phyloP scores from a whole-genome alignment of 2,797 vertebrate genomes.

The Lophius americanus region DNA sequence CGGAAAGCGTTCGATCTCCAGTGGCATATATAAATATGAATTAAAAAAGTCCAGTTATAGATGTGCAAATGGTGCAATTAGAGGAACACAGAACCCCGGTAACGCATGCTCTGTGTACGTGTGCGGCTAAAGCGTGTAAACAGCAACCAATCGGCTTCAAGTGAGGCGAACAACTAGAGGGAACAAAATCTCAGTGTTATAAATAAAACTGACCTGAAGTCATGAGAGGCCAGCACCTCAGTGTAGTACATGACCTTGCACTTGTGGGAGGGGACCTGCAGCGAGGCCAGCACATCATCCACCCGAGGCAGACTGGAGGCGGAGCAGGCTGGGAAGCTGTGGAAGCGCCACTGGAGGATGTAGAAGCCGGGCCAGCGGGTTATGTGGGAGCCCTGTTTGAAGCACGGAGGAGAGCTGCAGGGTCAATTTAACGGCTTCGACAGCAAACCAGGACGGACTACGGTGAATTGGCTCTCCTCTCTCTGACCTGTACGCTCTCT shows the following conservation, averaged over 20 bases:
- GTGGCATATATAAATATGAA: too few relatives aligned
- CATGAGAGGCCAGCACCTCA: conserved; percentile 92
- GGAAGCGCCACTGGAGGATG: conserved; percentile 95
- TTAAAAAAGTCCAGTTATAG: too few relatives aligned
- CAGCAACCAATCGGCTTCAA: too few relatives aligned
- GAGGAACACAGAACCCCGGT: too few relatives aligned
- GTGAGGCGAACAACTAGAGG: background rate
- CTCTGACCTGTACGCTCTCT: conserved; percentile 92
- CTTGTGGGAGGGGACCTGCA: conserved; percentile 97
- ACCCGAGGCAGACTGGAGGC: conserved; percentile 90
- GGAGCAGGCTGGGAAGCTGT: conserved; percentile 86
- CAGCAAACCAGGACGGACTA: background rate
- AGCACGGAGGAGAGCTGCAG: conserved; percentile 1
- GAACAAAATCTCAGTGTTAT: background rate
- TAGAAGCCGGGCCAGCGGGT: conserved; percentile 97
- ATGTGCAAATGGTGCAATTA: too few relatives aligned
- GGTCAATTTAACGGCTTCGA: background rate
- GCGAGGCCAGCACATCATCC: conserved; percentile 93
- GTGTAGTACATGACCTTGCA: conserved; percentile 98
- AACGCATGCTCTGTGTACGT: too few relatives aligned
- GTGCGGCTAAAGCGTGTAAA: too few relatives aligned
- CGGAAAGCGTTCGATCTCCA: too few relatives aligned
- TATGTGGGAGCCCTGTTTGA: conserved; percentile 90
- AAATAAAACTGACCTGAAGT: conserved; percentile 88
- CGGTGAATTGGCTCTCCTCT: background rate